These are phyloP conservation scores for Corythaeola cristata DNA, from an alignment of 2,113 vertebrate genomes.

Conservation along the genomic window DNA sequence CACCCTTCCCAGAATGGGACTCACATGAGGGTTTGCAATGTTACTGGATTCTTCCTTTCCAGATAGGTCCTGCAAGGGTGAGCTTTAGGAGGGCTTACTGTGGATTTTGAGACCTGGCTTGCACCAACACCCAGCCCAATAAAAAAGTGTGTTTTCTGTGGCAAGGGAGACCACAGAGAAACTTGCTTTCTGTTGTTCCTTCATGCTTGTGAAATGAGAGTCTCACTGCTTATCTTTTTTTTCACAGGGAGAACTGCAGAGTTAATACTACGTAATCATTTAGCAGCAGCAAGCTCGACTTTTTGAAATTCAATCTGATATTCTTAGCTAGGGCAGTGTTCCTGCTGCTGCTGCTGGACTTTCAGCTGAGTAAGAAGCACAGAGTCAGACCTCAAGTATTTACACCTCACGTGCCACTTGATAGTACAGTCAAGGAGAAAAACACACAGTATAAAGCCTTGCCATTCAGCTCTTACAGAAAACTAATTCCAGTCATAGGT, in stretches of 20 bases:
- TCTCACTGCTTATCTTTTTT: neutral
- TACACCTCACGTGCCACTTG: neutral
- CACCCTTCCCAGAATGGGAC: neutral
- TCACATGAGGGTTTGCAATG: neutral
- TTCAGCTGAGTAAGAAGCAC: neutral
- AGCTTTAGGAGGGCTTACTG: accelerated
- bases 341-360: neutral
- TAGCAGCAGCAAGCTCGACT: neutral
- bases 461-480: neutral
- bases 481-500: neutral
- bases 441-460: neutral
- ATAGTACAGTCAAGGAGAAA: neutral
- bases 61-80: neutral
- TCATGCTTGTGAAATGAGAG: neutral
- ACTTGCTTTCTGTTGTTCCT: neutral
- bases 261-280: neutral
- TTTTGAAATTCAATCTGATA: neutral
- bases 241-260: neutral
- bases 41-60: neutral
- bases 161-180: neutral
- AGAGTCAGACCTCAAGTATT: neutral
- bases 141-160: neutral
- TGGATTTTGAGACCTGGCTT: neutral
- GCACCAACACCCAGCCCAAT: neutral
- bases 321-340: neutral